Percentiles rank a stretch among this genome's conserved stretches.
Evolutionary conservation across 2,888 invertebrate genomes (phyloP).

Genomic region (Trachelus troglodyta): DNA sequence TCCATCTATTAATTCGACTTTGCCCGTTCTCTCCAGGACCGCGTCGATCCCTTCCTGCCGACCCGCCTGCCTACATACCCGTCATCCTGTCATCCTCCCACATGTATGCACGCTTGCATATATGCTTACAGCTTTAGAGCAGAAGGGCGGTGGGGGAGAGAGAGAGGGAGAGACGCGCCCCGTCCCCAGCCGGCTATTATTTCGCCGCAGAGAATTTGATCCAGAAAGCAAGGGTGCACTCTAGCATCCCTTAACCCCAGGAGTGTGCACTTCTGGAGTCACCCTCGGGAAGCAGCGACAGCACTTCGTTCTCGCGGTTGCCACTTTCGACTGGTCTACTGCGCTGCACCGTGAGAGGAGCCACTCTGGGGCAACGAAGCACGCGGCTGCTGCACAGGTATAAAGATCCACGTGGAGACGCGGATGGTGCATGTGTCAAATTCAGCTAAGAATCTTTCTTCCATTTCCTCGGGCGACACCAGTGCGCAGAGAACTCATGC

Average conservation of each 20-base stretch:
- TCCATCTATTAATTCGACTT: conserved; percentile 58
- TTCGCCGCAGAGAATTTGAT: background rate
- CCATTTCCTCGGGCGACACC: background rate
- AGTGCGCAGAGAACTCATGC: background rate
- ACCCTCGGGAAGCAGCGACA: background rate
- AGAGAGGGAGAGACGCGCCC: conserved; percentile 35
- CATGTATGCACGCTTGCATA: background rate
- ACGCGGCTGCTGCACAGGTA: background rate
- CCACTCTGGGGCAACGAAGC: background rate
- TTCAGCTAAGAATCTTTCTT: background rate
- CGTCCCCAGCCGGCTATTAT: background rate
- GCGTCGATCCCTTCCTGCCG: conserved; percentile 17
- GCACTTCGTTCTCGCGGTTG: background rate
- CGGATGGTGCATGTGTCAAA: background rate
- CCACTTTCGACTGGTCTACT: background rate
- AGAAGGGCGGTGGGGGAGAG: conserved; percentile 8
- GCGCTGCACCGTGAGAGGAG: background rate
- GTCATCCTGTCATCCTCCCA: background rate
- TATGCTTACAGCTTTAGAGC: background rate
- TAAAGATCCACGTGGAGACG: background rate
- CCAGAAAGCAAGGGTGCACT: background rate
- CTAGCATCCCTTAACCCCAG: background rate
- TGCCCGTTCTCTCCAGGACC: conserved; percentile 24
- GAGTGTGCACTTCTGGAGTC: background rate
- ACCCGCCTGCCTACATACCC: background rate